Evolutionary conservation across 1,140 invertebrate genomes (phyloP).

Genomic region (Piezodorus guildinii): DNA sequence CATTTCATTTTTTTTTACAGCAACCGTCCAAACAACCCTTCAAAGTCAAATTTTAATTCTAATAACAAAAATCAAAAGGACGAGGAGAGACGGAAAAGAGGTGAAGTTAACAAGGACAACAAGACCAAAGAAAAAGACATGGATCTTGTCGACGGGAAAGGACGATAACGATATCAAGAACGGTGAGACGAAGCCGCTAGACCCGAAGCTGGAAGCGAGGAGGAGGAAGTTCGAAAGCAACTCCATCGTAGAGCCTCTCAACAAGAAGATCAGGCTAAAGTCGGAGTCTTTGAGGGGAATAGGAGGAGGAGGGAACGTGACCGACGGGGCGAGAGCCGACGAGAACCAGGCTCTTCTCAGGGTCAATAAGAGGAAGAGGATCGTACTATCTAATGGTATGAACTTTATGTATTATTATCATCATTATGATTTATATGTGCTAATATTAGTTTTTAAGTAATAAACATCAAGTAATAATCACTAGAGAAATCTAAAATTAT

Average conservation of each 20-base stretch:
- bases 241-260: neutral
- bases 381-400: no score
- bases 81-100: neutral
- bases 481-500: no score
- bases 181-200: neutral
- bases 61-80: neutral
- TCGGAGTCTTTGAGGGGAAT: neutral
- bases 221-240: constrained; percentile 21
- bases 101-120: no score
- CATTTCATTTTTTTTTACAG: neutral
- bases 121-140: no score
- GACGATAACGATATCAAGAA: neutral
- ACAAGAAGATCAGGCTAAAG: constrained; percentile 19
- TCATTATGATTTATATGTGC: no score
- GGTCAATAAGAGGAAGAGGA: neutral
- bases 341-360: neutral
- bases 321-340: neutral
- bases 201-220: constrained; percentile 20
- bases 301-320: no score
- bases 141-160: neutral
- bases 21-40: neutral
- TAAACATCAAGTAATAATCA: no score
- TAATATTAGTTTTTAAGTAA: no score
- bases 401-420: no score
- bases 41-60: neutral